Evolutionary conservation across 2,888 invertebrate genomes (phyloP), one percentile per base, ranked within the genome.

Genomic region (Mycalesis mineus): DNA sequence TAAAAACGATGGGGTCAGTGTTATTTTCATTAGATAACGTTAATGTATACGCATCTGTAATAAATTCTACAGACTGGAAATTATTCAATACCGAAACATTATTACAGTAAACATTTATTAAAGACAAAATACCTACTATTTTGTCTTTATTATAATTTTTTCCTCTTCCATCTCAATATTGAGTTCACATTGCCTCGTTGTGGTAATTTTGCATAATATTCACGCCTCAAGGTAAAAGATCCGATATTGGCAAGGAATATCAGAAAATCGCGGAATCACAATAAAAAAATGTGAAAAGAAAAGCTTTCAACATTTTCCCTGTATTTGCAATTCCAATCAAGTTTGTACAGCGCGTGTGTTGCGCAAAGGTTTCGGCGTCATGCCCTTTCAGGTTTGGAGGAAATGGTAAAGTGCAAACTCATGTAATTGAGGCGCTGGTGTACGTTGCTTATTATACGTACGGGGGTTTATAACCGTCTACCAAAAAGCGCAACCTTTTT

Each of bases 301-400:
- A 44, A 28, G n/a, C 47, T 33, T 15, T 6, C 47, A 36, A 48
- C 7, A 33, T 48, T 48, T 48, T 48, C 47, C 33, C 17, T 31
- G 14, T 28, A 48, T 48, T 48, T 48, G 33, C 47, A 48, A 36
- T 48, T 48, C 47, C 17, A 48, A 48, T 48, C 47, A 48, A 36
- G 47, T 48, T 33, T 36, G 33, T 36, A 33, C 15, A 36, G 33
- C 47, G 33, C 33, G 36, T 44, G 41, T 45, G 45, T 3, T 33
- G 33, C 11, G 14, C 17, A 48, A 33, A 48, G 45, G 47, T 48
- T 5, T 48, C 17, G 6, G 33, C 11, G 36, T 36, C 42, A 28
- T 28, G 42, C 42, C 42, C 44, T 44, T 44, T 28, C 8, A 47
- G 33, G 11, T 17, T 48, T 11, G 33, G 33, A 48, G 47, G 36